These are phyloP conservation scores for Paratilapia polleni DNA, from an alignment of 2,113 vertebrate species.

Conservation along the genomic window DNA sequence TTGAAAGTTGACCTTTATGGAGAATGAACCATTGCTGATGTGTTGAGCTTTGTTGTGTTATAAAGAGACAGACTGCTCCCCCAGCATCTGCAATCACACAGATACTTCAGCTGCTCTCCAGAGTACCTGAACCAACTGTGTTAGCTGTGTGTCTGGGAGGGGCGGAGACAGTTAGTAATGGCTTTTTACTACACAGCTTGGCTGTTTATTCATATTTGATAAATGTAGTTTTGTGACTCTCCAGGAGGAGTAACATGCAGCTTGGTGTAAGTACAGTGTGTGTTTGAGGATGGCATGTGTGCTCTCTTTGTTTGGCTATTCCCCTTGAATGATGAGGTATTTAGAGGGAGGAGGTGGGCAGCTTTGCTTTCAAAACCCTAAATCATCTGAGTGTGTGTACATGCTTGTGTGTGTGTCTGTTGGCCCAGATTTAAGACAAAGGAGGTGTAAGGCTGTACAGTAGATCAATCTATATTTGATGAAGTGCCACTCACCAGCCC, in stretches of 20 bases:
- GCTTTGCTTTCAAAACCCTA: not conserved
- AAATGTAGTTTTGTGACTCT: constrained; percentile 36
- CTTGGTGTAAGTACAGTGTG: constrained; percentile 11
- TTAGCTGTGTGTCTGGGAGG: not conserved
- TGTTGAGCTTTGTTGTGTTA: constrained; percentile 20
- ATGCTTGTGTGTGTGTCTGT: not conserved
- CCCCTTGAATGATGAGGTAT: constrained; percentile 36
- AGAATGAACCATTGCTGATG: constrained; percentile 7
- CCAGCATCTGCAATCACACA: constrained; percentile 16
- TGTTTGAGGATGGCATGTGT: not conserved
- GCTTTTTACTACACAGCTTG: constrained; percentile 47
- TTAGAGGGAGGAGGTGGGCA: constrained; percentile 19
- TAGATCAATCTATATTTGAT: constrained; percentile 69
- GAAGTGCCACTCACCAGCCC: constrained; percentile 39
- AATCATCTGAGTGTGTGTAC: not conserved
- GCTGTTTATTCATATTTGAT: constrained; percentile 66
- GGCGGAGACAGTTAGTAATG: constrained; percentile 39
- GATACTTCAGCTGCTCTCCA: not conserved
- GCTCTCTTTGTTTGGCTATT: constrained; percentile 57
- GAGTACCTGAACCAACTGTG: not conserved
- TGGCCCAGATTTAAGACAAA: constrained; percentile 67
- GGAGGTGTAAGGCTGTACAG: constrained; percentile 41
- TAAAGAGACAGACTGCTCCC: constrained; percentile 14
- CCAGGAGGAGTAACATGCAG: constrained; percentile 26
- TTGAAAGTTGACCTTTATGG: constrained; percentile 56